A percentile compares a stretch with the other conserved stretches of the same genome.
Evolutionary conservation across 2,113 vertebrate genomes (phyloP).

Genomic region (Pterophyllum scalare): DNA sequence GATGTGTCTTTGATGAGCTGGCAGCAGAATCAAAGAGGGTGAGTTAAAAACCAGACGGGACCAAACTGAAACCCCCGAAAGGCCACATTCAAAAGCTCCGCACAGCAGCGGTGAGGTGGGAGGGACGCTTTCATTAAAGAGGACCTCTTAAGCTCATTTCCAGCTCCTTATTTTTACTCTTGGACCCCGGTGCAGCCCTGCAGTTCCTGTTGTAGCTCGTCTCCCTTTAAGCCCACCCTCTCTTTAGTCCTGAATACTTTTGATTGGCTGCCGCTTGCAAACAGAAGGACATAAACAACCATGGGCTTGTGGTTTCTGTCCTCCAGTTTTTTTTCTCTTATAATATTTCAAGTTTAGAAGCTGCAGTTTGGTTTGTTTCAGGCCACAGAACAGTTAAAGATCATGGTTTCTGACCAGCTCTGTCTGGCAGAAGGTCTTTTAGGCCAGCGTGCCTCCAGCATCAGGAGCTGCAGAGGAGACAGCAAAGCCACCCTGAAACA

Average conservation of each 20-base stretch:
- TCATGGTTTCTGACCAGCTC: background rate
- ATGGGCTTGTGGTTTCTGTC: fast-evolving
- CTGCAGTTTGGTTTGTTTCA: background rate
- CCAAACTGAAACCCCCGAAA: background rate
- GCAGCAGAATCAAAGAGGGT: background rate
- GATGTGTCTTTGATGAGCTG: background rate
- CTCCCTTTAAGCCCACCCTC: background rate
- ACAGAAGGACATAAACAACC: background rate
- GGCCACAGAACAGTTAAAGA: background rate
- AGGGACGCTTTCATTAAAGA: background rate
- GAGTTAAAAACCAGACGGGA: too few relatives aligned
- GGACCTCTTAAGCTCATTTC: background rate
- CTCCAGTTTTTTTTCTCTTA: background rate
- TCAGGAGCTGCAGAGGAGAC: background rate
- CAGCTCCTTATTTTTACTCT: background rate
- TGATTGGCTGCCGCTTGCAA: background rate
- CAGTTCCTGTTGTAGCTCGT: background rate
- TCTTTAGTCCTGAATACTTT: background rate
- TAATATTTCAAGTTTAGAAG: background rate
- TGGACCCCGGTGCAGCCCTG: background rate
- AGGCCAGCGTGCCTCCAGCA: background rate
- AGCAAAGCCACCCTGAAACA: too few relatives aligned
- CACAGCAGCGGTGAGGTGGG: background rate
- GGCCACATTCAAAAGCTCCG: background rate
- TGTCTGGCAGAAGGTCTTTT: too few relatives aligned